Percentiles rank a stretch among this genome's conserved stretches.
Evolutionary conservation across 2,113 vertebrate species (phyloP).

Genomic region (Collichthys lucidus): DNA sequence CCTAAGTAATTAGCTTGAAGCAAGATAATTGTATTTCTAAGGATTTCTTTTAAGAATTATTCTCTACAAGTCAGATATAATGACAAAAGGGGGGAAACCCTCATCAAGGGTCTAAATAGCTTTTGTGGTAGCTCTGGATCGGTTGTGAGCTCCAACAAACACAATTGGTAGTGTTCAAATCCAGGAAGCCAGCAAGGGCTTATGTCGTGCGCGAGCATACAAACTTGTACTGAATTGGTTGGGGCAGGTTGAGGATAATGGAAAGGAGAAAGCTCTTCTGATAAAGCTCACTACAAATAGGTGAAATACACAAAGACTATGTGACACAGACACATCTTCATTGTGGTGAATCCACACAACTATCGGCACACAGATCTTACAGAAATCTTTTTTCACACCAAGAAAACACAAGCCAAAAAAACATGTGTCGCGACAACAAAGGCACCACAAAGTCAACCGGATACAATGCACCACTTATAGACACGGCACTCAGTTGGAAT

Average conservation of each 20-base stretch:
- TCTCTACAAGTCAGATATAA: neutral
- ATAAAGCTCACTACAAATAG: neutral
- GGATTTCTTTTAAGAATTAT: neutral
- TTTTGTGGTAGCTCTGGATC: neutral
- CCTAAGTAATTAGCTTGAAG: conserved; percentile 7
- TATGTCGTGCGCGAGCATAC: neutral
- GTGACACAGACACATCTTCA: neutral
- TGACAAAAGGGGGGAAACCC: too few relatives aligned
- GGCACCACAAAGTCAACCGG: too few relatives aligned
- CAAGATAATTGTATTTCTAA: conserved; percentile 2
- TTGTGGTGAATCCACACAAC: neutral
- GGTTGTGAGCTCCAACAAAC: neutral
- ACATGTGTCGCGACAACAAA: too few relatives aligned
- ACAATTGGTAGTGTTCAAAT: neutral
- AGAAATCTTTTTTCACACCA: neutral
- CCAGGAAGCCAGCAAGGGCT: neutral
- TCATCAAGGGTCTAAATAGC: neutral
- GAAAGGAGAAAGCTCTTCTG: neutral
- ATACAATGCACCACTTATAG: too few relatives aligned
- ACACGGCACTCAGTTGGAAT: too few relatives aligned
- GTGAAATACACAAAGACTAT: neutral
- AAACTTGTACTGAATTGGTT: neutral
- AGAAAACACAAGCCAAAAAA: too few relatives aligned
- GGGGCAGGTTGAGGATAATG: neutral
- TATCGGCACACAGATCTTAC: neutral